phyloP scores from a whole-genome alignment of 2,113 vertebrate genomes.

The Centropristis striata region DNA sequence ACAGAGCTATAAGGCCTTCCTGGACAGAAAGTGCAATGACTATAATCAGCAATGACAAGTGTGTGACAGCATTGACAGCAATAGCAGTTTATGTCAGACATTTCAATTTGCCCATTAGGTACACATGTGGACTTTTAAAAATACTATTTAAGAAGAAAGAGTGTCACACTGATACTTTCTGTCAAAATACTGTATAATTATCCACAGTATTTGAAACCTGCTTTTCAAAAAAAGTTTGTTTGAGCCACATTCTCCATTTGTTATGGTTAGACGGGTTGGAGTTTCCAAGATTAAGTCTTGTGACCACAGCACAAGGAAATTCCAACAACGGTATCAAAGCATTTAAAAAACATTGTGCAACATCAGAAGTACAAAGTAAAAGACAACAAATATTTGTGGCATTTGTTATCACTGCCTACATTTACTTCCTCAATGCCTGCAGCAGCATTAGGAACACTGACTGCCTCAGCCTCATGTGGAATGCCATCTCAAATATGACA shows the following conservation, averaged over 20 bases:
- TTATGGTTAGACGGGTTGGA: background rate
- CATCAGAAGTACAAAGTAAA: background rate
- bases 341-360: background rate
- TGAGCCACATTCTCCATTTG: background rate
- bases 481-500: constrained; percentile 34
- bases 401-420: background rate
- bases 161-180: background rate
- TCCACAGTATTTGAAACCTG: background rate
- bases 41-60: constrained; percentile 66
- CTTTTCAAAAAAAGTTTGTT: background rate
- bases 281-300: background rate
- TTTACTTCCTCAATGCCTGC: constrained; percentile 9
- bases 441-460: background rate
- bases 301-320: background rate
- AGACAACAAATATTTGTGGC: background rate
- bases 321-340: background rate
- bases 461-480: constrained; percentile 3
- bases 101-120: constrained; percentile 42
- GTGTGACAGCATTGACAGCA: constrained; percentile 61
- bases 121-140: constrained; percentile 5
- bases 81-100: constrained; percentile 42
- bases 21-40: constrained; percentile 67
- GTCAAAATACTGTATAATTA: constrained; percentile 1
- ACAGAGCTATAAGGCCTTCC: constrained; percentile 91
- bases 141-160: constrained; percentile 4